These are phyloP conservation scores for Lycophotia porphyrea DNA, from an alignment of 2,888 invertebrate species.

Conservation along the genomic window DNA sequence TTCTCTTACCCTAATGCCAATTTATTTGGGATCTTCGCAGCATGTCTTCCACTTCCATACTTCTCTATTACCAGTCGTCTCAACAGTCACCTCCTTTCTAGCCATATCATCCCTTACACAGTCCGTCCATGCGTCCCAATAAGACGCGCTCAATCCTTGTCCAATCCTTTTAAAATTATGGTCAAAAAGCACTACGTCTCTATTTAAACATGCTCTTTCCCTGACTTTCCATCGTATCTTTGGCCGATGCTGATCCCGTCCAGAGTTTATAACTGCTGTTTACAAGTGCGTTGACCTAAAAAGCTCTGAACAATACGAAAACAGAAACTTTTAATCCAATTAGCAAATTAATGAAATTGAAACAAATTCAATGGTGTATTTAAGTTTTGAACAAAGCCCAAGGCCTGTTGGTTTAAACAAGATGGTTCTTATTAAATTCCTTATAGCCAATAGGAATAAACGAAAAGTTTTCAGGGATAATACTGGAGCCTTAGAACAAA, in stretches of 20 bases:
- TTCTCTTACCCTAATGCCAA: not conserved
- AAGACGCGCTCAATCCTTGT: too few species aligned
- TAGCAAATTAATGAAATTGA: slow-evolving; percentile 47
- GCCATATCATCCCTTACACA: not conserved
- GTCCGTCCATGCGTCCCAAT: not conserved
- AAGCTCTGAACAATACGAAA: slow-evolving; percentile 8
- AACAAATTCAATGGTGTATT: slow-evolving; percentile 37
- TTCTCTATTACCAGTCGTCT: too few species aligned
- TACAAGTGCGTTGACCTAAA: slow-evolving; percentile 5
- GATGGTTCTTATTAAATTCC: slow-evolving; percentile 30
- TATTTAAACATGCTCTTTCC: too few species aligned
- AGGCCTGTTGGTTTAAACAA: slow-evolving; percentile 12
- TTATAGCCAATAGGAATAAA: slow-evolving; percentile 1
- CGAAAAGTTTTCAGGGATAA: not conserved
- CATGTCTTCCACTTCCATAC: not conserved
- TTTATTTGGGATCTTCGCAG: not conserved
- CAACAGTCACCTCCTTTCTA: not conserved
- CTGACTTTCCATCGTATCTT: not conserved
- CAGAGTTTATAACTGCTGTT: not conserved
- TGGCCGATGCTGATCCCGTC: not conserved
- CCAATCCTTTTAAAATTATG: too few species aligned
- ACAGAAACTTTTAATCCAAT: slow-evolving; percentile 44
- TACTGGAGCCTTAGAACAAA: not conserved
- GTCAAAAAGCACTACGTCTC: too few species aligned
- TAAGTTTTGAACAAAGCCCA: slow-evolving; percentile 39